Evolutionary conservation across 2,113 vertebrate genomes (phyloP).

Genomic region (Pholis gunnellus): DNA sequence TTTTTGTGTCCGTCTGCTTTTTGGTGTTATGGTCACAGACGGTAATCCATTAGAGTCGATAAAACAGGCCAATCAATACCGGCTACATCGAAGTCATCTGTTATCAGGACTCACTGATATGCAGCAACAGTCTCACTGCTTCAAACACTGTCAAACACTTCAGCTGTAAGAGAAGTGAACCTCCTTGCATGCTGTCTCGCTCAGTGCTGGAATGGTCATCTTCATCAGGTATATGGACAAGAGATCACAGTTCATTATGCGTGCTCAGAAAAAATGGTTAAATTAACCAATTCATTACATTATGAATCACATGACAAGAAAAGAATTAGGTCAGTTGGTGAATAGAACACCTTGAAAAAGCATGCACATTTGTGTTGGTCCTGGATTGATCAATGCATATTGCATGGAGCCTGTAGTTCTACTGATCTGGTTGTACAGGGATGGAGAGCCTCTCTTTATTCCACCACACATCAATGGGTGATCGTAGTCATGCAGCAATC

Average conservation of each 20-base stretch:
- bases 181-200: not conserved
- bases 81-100: conserved; percentile 43
- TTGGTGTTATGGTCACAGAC: conserved; percentile 36
- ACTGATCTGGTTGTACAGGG: conserved; percentile 37
- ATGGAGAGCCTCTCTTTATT: conserved; percentile 44
- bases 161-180: not conserved
- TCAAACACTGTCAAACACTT: not conserved
- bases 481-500: conserved; percentile 5
- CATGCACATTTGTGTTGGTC: no score
- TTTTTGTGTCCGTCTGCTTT: conserved; percentile 24
- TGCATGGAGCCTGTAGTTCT: conserved; percentile 34
- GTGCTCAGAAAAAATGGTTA: not conserved
- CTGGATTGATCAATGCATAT: conserved; percentile 48
- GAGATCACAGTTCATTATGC: not conserved
- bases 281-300: not conserved
- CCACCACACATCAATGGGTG: conserved; percentile 30
- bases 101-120: conserved; percentile 40
- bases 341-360: not conserved
- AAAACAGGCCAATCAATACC: conserved; percentile 52
- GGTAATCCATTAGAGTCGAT: conserved; percentile 54
- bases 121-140: not conserved
- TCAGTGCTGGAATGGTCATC: not conserved
- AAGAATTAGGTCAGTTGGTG: not conserved
- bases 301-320: not conserved
- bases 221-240: not conserved